Evolutionary conservation across 1,140 invertebrate species (phyloP).

Genomic region (Phymorhynchus buccinoides): DNA sequence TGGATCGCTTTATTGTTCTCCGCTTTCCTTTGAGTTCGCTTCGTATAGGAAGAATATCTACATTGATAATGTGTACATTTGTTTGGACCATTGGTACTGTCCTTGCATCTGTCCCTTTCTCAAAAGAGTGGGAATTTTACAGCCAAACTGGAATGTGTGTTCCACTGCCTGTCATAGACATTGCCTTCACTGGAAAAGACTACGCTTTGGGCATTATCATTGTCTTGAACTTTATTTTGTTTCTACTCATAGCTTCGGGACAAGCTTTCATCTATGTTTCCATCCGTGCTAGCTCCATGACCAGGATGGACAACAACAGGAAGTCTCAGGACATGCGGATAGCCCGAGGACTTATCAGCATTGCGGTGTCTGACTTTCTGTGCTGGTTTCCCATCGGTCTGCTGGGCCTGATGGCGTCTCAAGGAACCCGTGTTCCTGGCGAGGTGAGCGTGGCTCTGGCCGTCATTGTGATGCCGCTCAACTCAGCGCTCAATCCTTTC

Average conservation of each 20-base stretch:
- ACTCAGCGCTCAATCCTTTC: constrained; percentile 40
- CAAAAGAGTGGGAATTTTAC: constrained; percentile 51
- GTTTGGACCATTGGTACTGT: constrained; percentile 42
- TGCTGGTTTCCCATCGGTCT: constrained; percentile 55
- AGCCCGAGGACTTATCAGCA: constrained; percentile 42
- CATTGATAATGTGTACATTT: not conserved
- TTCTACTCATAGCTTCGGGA: constrained; percentile 46
- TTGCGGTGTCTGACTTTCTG: constrained; percentile 48
- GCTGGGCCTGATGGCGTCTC: constrained; percentile 46
- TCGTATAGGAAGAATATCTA: constrained; percentile 11
- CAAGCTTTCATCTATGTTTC: constrained; percentile 48
- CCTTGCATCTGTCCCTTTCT: constrained; percentile 42
- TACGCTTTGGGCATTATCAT: constrained; percentile 51
- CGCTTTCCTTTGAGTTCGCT: constrained; percentile 55
- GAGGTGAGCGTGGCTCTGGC: not conserved
- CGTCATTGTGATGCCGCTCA: constrained; percentile 36
- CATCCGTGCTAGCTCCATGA: constrained; percentile 38
- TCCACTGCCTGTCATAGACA: constrained; percentile 47
- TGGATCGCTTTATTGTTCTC: constrained; percentile 58
- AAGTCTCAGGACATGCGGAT: constrained; percentile 38
- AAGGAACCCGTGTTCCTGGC: not conserved
- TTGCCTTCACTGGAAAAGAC: constrained; percentile 44
- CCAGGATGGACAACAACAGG: constrained; percentile 15
- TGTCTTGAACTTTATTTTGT: constrained; percentile 48
- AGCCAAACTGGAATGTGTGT: constrained; percentile 50